Evolutionary conservation across 2,888 invertebrate species (phyloP), one percentile per base, ranked within the genome.

Genomic region (Pogonocherus hispidulus): DNA sequence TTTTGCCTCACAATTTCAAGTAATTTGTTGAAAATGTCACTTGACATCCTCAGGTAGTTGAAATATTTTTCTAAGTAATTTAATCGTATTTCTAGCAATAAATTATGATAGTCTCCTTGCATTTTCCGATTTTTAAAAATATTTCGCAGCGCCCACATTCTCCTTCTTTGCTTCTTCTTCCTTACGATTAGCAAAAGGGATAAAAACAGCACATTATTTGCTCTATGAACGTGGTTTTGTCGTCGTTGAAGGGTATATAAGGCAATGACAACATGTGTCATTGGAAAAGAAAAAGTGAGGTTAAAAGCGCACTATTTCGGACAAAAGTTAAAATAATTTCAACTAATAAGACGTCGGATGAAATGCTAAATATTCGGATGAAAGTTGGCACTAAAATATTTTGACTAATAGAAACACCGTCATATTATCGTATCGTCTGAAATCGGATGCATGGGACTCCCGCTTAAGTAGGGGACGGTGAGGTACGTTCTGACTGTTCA

Each of bases 71-170:
- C 74, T 6, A 52, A 49, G 60, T 76, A 75, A 14, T 27, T 62
- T 51, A 77, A 49, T 23, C 72, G 67, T 75, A 77, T 75, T 72
- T 77, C 76, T 52, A 69, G 47, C 8, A 75, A 51, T 41, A 76
- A 70, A 69, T 76, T 71, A 11, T 70, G 23, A 49, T 75, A 75
- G 56, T 68, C 71, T n/a, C 76, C 76, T 59, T 76, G 71, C 16
- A 44, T 20, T 23, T 47, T 20, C 11, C 76, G 41, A n/a, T 69
- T 74, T 66, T 51, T 16, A 55, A 72, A 67, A 59, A 77, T 73
- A 14, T 70, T 69, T 22, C 77, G 67, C 1, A 77, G 67, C 1
- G 76, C 72, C 74, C 74, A 76, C 52, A 70, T 70, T 59, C 65
- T 1, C 20, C 52, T 59, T 18, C 16, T 23, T 44, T 49, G 41